A percentile compares a stretch with the other conserved stretches of the same genome.
These are phyloP conservation scores for Adelges cooleyi DNA, from an alignment of 1,140 invertebrate genomes.

Conservation along the genomic window DNA sequence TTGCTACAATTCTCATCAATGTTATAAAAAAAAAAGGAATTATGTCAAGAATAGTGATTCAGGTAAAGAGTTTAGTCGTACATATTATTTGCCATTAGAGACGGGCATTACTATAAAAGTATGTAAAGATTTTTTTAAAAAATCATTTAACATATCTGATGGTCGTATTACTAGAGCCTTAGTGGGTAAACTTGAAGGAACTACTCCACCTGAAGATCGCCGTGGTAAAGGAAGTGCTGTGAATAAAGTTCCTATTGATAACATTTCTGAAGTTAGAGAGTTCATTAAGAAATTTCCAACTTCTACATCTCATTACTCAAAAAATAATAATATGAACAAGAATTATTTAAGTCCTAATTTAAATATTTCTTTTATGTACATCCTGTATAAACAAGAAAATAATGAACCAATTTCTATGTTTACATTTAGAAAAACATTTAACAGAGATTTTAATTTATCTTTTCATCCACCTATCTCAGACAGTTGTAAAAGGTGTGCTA, in stretches of 20 bases:
- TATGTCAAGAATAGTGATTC: neutral
- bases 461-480: neutral
- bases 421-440: neutral
- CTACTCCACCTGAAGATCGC: neutral
- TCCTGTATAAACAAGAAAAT: neutral
- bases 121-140: neutral
- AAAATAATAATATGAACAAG: neutral
- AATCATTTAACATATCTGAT: slow-evolving; percentile 1
- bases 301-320: slow-evolving; percentile 1
- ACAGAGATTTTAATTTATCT: slow-evolving; percentile 11
- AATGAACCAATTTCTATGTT: neutral
- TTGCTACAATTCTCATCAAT: too few species aligned
- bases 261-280: neutral
- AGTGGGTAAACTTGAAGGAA: neutral
- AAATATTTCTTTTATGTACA: slow-evolving; percentile 7
- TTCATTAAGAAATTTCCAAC: neutral
- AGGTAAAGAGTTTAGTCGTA: neutral
- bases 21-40: neutral
- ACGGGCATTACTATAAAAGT: neutral
- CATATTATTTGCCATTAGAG: neutral
- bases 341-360: slow-evolving; percentile 7
- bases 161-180: slow-evolving; percentile 4
- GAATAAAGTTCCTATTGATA: neutral
- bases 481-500: slow-evolving; percentile 5
- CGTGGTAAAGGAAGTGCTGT: neutral